phyloP scores from a whole-genome alignment of 2,888 invertebrate species.

The Protonemura montana region DNA sequence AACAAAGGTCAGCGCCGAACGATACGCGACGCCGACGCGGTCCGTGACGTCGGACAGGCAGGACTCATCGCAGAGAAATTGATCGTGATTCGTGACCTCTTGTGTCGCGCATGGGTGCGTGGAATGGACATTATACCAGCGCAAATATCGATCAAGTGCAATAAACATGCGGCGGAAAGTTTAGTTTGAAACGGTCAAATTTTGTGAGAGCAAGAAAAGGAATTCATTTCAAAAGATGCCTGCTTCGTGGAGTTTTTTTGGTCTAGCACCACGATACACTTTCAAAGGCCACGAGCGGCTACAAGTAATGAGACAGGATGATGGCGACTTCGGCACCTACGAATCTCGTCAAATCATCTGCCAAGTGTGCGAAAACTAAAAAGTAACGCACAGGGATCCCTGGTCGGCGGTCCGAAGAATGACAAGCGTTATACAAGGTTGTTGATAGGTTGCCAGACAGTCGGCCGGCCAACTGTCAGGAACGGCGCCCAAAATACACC shows the following conservation, averaged over 20 bases:
- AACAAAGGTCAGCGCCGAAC: not conserved
- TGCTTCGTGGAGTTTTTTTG: no score
- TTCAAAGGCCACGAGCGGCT: not conserved
- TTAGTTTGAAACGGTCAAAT: no score
- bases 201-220: no score
- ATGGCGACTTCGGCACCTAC: not conserved
- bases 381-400: no score
- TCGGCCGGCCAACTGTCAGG: constrained; percentile 21
- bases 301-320: no score
- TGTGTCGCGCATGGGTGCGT: not conserved
- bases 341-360: not conserved
- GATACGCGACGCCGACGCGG: not conserved
- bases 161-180: no score
- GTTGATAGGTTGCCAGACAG: constrained; percentile 9
- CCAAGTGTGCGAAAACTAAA: not conserved
- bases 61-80: not conserved
- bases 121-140: not conserved
- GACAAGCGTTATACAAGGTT: constrained; percentile 25
- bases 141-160: not conserved
- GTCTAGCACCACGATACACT: not conserved
- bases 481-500: constrained; percentile 21
- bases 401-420: not conserved
- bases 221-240: no score
- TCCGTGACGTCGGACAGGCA: no score
- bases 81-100: not conserved